phyloP scores from a whole-genome alignment of 2,797 vertebrate species.

The Sphaeramia orbicularis region DNA sequence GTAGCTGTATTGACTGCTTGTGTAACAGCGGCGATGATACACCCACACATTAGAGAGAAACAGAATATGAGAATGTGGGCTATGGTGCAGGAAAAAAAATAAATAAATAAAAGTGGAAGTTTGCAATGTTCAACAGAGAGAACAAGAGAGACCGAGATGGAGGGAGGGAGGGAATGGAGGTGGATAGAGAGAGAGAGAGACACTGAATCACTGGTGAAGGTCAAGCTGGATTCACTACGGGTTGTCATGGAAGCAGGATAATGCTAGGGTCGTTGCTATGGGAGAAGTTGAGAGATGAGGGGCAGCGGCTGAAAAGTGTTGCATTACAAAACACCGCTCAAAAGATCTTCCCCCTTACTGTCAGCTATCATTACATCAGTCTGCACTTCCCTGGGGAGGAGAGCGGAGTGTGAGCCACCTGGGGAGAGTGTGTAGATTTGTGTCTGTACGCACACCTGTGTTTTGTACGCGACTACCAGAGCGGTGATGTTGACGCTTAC shows the following conservation, averaged over 20 bases:
- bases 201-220: conserved; percentile 83
- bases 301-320: conserved; percentile 56
- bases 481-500: conserved; percentile 43
- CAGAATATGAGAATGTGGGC: conserved; percentile 59
- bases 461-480: conserved; percentile 12
- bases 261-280: conserved; percentile 81
- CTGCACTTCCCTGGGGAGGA: conserved; percentile 22
- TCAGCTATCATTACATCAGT: conserved; percentile 60
- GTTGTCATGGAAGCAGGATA: conserved; percentile 86
- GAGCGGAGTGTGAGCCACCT: conserved; percentile 43
- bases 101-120: conserved; percentile 51
- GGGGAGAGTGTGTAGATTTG: conserved; percentile 25
- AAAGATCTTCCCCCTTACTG: conserved; percentile 56
- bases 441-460: conserved; percentile 5
- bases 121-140: conserved; percentile 53
- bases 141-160: conserved; percentile 56
- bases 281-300: conserved; percentile 72
- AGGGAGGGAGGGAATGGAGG: conserved; percentile 58
- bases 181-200: conserved; percentile 72
- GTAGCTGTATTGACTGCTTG: conserved; percentile 70
- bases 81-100: conserved; percentile 35
- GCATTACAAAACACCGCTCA: conserved; percentile 53
- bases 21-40: conserved; percentile 70
- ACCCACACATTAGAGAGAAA: conserved; percentile 65
- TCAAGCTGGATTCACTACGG: conserved; percentile 81